Conservation (phyloP, 2,888 invertebrate genomes). For the Itoplectis maculator region DNA sequence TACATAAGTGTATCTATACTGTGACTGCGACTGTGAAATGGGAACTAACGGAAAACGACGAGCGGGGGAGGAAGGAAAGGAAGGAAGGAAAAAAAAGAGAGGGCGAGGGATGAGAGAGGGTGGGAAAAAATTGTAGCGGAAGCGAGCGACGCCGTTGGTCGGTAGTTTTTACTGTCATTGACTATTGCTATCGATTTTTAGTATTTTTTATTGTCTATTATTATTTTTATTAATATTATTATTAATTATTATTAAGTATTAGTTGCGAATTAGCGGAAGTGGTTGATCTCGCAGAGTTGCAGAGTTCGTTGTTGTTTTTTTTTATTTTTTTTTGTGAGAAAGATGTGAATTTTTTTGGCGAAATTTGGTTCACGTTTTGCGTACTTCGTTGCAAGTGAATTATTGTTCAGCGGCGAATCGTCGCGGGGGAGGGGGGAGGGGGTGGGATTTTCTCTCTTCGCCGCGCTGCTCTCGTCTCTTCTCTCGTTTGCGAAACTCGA, state of each 20-base stretch:
- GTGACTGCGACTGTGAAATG: constrained; percentile 78
- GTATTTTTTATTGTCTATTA: constrained; percentile 34
- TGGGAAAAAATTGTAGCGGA: constrained; percentile 48
- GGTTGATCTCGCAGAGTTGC: constrained; percentile 53
- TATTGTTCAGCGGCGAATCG: constrained; percentile 37
- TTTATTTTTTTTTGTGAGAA: neutral
- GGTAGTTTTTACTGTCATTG: constrained; percentile 61
- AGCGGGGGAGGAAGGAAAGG: neutral
- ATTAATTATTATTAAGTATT: constrained; percentile 38
- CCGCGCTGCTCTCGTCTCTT: constrained; percentile 32
- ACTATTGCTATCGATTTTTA: constrained; percentile 43
- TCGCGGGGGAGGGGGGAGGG: neutral
- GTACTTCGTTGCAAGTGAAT: constrained; percentile 73
- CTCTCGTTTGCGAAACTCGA: constrained; percentile 34
- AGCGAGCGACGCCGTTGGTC: constrained; percentile 63
- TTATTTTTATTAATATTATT: constrained; percentile 58
- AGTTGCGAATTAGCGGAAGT: constrained; percentile 43
- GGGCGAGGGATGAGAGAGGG: too few species aligned
- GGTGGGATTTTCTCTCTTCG: constrained; percentile 8
- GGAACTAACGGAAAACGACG: too few species aligned
- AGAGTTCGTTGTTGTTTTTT: constrained; percentile 42
- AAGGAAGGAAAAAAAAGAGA: too few species aligned
- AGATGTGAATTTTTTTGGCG: neutral
- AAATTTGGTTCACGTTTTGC: neutral
- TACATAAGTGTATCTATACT: constrained; percentile 85